Base-by-base conservation (phyloP, 64 coral and sea anemone species). In the Platygyra sinensis region DNA sequence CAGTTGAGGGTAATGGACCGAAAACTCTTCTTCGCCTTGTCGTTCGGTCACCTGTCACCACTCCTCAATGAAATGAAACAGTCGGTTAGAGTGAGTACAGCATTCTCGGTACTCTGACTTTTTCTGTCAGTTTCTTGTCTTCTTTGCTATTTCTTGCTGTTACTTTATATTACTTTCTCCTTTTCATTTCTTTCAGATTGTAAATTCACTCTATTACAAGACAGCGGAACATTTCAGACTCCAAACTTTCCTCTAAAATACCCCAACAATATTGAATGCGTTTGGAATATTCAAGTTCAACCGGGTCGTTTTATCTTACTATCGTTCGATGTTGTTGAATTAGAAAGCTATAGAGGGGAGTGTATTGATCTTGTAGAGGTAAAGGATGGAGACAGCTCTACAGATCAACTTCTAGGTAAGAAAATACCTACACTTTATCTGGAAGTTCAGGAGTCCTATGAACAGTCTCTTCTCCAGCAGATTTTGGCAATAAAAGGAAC, bases 311-410 rank as follows among this genome's bases (percentile, higher is more conserved):
- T 78, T 38, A 28, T 92, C 65, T 69, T 78, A 87, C 74, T 92
- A 1, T 63, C 75, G 12, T 92, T 92, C 32, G 61, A 39, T 28
- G 50, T 80, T 13, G 87, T 92, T 72, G 83, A 87, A 28, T 46
- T 92, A 16, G 90, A 92, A 38, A 88, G 72, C 52, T 87, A 67
- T 19, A 27, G 30, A 46, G 72, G 62, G 15, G 79, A 87, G 38
- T 92, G 90, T 46, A 92, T 87, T 57, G 90, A 92, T 72, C 42
- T 92, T 32, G 90, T 92, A 42, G 90, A 92, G 90, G 90, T 92
- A 8, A 92, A 92, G 76, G 90, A 92, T 87, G 90, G 90, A 63
- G 18, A 18, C 17, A 72, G 4, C 13, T 55, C 73, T 0, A 51
- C 84, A 22, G 30, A 86, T 10, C 46, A 92, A 62, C 54, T 92